These are phyloP conservation scores for Myripristis murdjan DNA, from an alignment of 2,797 vertebrate genomes.

Conservation along the genomic window DNA sequence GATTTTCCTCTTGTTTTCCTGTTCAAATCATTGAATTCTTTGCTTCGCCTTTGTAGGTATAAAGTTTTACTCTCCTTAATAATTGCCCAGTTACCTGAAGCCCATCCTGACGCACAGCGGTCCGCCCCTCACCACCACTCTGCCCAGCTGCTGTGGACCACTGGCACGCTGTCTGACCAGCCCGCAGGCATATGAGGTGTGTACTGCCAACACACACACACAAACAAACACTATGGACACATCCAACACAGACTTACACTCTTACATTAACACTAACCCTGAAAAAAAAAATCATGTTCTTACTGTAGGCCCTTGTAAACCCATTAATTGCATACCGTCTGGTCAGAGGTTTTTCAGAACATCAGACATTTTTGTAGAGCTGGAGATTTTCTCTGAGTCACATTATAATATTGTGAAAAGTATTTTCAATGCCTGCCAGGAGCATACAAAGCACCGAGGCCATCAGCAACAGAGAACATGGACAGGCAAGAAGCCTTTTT, in stretches of 20 bases:
- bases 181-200: conserved; percentile 95
- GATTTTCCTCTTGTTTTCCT: not conserved
- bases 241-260: conserved; percentile 14
- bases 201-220: conserved; percentile 57
- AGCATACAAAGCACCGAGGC: conserved; percentile 66
- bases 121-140: conserved; percentile 93
- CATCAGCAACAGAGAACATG: conserved; percentile 60
- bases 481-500: conserved; percentile 64
- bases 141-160: conserved; percentile 94
- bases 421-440: conserved; percentile 62
- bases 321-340: not conserved
- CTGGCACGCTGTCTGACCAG: conserved; percentile 95
- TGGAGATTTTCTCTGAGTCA: conserved; percentile 43
- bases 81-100: conserved; percentile 91
- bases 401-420: conserved; percentile 42
- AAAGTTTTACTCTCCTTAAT: conserved; percentile 74
- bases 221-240: not conserved
- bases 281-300: conserved; percentile 6
- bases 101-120: conserved; percentile 98
- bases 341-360: not conserved
- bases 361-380: not conserved
- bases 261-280: not conserved
- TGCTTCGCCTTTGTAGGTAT: not conserved
- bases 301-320: not conserved
- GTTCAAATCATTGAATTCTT: not conserved